Evolutionary conservation across 2,888 invertebrate genomes (phyloP).

Genomic region (Busseola fusca): DNA sequence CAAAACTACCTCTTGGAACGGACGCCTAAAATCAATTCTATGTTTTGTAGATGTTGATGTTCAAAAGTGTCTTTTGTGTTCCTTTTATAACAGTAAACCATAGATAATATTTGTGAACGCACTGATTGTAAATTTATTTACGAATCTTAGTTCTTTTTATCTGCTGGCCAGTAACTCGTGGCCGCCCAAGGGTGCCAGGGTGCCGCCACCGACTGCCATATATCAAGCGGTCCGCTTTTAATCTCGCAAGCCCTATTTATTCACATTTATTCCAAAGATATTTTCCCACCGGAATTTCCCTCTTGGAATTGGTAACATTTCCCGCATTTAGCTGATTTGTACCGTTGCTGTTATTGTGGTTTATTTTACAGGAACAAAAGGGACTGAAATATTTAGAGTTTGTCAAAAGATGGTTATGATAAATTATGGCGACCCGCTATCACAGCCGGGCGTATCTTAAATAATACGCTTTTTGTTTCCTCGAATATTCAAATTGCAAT

Average conservation of each 20-base stretch:
- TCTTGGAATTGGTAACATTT: slow-evolving; percentile 83
- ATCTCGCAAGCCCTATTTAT: slow-evolving; percentile 86
- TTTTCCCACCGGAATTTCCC: slow-evolving; percentile 85
- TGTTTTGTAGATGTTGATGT: not conserved
- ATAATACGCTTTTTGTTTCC: slow-evolving; percentile 63
- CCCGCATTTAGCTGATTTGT: slow-evolving; percentile 85
- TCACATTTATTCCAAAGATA: slow-evolving; percentile 86
- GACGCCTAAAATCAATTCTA: not conserved
- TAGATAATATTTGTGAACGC: slow-evolving; percentile 27
- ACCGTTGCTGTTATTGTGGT: slow-evolving; percentile 79
- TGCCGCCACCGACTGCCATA: slow-evolving; percentile 74
- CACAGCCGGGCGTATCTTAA: slow-evolving; percentile 60
- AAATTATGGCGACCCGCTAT: slow-evolving; percentile 70
- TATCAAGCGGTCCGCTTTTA: slow-evolving; percentile 84
- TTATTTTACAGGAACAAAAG: slow-evolving; percentile 78
- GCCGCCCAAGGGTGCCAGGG: slow-evolving; percentile 60
- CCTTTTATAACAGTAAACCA: slow-evolving; percentile 8
- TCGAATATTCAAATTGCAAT: slow-evolving; percentile 47
- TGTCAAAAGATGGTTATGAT: slow-evolving; percentile 74
- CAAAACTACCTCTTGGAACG: not conserved
- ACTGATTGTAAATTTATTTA: slow-evolving; percentile 64
- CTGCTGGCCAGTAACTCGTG: slow-evolving; percentile 69
- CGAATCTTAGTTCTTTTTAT: slow-evolving; percentile 71
- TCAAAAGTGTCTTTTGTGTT: not conserved
- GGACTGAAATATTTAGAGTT: slow-evolving; percentile 75